Evolutionary conservation across 2,797 vertebrate genomes (phyloP), one percentile per base, ranked within the genome.

Genomic region (Loris lydekkerianus): DNA sequence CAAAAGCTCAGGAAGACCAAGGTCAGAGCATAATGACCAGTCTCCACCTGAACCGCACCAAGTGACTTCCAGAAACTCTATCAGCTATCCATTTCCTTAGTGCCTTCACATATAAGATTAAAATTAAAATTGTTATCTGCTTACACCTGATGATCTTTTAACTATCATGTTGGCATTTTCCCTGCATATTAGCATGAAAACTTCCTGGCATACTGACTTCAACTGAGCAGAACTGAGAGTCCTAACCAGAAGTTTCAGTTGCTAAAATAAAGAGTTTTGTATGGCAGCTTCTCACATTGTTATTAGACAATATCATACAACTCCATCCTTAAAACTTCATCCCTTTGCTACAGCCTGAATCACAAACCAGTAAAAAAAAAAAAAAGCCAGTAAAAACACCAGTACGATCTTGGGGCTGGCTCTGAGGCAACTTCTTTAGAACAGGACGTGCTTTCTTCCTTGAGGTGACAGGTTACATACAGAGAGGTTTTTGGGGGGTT

Each of bases 401-500:
- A 43, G 86, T 77, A 29, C 2, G 34, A 82, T 89, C 23, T 75
- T 49, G 18, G 61, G 27, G 82, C 93, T 15, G 0, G 1, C 11
- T 94, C 81, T 40, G 53, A 97, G 87, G 96, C 97, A 96, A 96
- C 84, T 83, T 73, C 89, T 97, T 87, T 90, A 97, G 97, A 97
- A 97, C 96, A 98, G 96, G 97, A 97, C 96, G 40, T 97, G 87
- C 53, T 56, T 56, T 95, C 96, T 98, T 98, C 97, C 96, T 97
- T n/a, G 73, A 97, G 81, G 96, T 97, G 94, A 98, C 92, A 97
- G 97, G 96, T 97, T 98, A 97, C 60, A 20, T 65, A 93, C 69
- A 95, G 96, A 65, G 91, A 76, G 63, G 15, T 46, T 58, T 75
- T 46, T 46, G 43, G 7, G 13, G 49, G 49, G 13, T 34, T 37